A percentile compares a stretch with the other conserved stretches of the same genome.
These are phyloP conservation scores for Anarhynchus alexandrinus DNA, from an alignment of 2,113 vertebrate species.

Conservation along the genomic window DNA sequence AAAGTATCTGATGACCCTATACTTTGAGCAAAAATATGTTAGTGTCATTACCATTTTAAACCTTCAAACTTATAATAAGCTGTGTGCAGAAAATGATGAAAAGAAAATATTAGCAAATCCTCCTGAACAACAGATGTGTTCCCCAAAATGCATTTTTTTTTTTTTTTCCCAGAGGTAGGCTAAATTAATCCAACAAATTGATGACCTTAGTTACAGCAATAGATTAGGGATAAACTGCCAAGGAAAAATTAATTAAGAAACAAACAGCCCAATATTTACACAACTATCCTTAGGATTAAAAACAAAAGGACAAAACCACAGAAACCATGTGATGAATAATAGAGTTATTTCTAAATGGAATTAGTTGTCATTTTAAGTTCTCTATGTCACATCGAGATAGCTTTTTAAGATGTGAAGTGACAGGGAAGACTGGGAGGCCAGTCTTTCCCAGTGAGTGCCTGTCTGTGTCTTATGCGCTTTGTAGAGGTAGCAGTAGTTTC, in stretches of 20 bases:
- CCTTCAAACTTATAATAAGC: not conserved
- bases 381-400: not conserved
- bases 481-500: not conserved
- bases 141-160: not conserved
- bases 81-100: not conserved
- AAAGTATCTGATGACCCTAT: not conserved
- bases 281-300: not conserved
- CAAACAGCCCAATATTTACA: not conserved
- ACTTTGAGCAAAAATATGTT: not conserved
- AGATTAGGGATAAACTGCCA: not conserved
- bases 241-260: not conserved
- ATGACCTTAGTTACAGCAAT: not conserved
- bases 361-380: not conserved
- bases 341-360: not conserved
- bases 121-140: not conserved
- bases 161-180: not conserved
- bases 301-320: not conserved
- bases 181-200: not conserved
- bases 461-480: not conserved
- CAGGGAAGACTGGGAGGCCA: not conserved
- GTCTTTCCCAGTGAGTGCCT: not conserved
- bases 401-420: not conserved
- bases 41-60: not conserved
- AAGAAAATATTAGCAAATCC: not conserved
- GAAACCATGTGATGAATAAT: not conserved